Evolutionary conservation across 1,140 invertebrate genomes (phyloP).

Genomic region (Nasonia longicornis): DNA sequence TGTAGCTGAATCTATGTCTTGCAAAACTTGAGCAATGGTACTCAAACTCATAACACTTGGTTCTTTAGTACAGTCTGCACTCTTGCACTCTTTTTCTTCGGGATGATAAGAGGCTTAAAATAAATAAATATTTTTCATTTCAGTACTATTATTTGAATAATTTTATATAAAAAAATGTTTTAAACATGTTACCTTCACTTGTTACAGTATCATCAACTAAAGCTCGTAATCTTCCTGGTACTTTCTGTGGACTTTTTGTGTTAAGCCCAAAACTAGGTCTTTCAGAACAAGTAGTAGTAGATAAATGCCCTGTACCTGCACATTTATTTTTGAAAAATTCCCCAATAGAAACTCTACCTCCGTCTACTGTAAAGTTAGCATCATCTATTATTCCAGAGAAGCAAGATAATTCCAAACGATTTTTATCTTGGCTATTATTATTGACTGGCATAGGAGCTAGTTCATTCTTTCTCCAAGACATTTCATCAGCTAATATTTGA

Average conservation of each 20-base stretch:
- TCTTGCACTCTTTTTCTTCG: conserved; percentile 36
- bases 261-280: conserved; percentile 58
- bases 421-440: conserved; percentile 48
- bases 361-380: conserved; percentile 57
- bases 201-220: conserved; percentile 55
- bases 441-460: conserved; percentile 45
- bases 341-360: conserved; percentile 57
- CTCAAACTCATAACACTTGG: conserved; percentile 61
- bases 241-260: conserved; percentile 55
- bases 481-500: conserved; percentile 57
- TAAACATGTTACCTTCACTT: conserved; percentile 53
- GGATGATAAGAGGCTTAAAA: conserved; percentile 20
- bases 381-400: conserved; percentile 64
- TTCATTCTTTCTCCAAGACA: conserved; percentile 55
- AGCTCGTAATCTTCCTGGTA: conserved; percentile 43
- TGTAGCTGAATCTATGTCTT: conserved; percentile 55
- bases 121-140: conserved; percentile 11
- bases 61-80: conserved; percentile 48
- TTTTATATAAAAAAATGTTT: conserved; percentile 18
- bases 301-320: conserved; percentile 53
- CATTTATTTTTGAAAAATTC: conserved; percentile 63
- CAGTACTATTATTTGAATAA: conserved; percentile 20
- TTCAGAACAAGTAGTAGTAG: conserved; percentile 35
- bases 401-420: conserved; percentile 57
- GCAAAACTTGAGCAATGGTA: conserved; percentile 60